phyloP scores from a whole-genome alignment of 2,113 vertebrate species.

The Mesitornis unicolor region DNA sequence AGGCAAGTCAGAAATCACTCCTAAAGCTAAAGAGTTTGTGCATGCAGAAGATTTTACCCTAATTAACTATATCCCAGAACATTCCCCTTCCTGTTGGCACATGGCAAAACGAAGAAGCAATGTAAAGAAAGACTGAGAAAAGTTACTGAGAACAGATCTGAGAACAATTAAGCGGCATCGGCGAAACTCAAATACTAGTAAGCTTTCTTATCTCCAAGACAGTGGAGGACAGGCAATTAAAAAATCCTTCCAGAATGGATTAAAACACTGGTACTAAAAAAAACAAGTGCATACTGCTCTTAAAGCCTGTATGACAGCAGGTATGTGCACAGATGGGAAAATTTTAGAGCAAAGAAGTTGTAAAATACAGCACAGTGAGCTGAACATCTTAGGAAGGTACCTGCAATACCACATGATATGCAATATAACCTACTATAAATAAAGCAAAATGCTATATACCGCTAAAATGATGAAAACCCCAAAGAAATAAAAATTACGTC shows the following conservation, averaged over 20 bases:
- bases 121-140: background rate
- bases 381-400: background rate
- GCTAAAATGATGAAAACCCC: background rate
- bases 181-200: background rate
- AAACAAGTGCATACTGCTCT: background rate
- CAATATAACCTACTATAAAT: background rate
- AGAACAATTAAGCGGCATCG: background rate
- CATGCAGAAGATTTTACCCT: background rate
- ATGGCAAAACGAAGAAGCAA: background rate
- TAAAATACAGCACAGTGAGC: background rate
- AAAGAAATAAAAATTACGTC: background rate
- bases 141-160: background rate
- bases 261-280: background rate
- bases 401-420: background rate
- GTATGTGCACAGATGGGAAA: background rate
- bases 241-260: background rate
- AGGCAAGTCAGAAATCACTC: background rate
- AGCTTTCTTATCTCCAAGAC: background rate
- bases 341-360: background rate
- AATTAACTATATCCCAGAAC: background rate
- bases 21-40: background rate
- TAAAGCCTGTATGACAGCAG: background rate
- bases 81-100: background rate
- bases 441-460: too few relatives aligned
- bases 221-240: background rate